Evolutionary conservation across 2,888 invertebrate species (phyloP), one percentile per base, ranked within the genome.

Genomic region (Eucera pruinosa): DNA sequence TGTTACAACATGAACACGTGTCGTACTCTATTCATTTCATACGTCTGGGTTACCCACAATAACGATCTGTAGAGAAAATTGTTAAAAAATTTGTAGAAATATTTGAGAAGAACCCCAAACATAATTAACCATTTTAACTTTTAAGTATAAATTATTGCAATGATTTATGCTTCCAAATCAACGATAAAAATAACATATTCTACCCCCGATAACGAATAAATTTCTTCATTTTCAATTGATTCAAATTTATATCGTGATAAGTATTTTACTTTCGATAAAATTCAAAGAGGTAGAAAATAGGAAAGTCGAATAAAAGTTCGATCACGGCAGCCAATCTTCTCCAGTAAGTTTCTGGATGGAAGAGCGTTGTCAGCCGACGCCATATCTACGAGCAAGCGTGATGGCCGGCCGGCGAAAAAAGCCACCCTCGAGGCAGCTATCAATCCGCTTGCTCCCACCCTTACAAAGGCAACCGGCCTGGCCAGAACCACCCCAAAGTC

Each of bases 381-480:
- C 91, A 91, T 91, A 87, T 87, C 90, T 89, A 84, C 81, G 82
- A 82, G 78, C 82, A 84, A 90, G 84, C 90, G 87, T 88, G 88
- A 91, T 91, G 91, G 91, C 91, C 90, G 91, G 88, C 87, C 85
- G 80, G 81, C 86, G 89, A 88, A 89, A 88, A 89, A 90, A 90
- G 83, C 89, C 88, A 89, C 90, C 90, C 89, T 90, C 87, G 86
- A 86, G 87, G 75, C 84, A 83, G 86, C 87, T 88, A 89, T 89
- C 89, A 89, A 86, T 82, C 84, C 84, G 79, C 74, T 52, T 71
- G 48, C 69, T 82, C 81, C 83, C 86, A 80, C 87, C 81, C 84
- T 84, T 78, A 62, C 78, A 55, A 84, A 86, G 81, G 80, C 83
- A 81, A 82, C 83, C 78, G 78, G 79, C 83, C 80, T 81, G 81